Evolutionary conservation across 2,888 invertebrate species (phyloP), one percentile per base, ranked within the genome.

Genomic region (Acrobasis suavella): DNA sequence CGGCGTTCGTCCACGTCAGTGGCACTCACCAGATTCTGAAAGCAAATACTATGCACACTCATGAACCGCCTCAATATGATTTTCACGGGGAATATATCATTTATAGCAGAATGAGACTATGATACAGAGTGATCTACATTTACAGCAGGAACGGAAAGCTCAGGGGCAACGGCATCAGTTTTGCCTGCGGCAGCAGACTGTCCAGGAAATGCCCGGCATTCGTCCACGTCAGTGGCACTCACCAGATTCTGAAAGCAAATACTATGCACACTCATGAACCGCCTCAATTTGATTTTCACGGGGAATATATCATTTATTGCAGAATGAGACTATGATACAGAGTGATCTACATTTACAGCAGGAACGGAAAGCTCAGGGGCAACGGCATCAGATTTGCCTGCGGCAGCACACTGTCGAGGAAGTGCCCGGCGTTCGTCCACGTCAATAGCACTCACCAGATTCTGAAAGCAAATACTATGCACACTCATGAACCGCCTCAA

Each of bases 131-230:
- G n/a, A n/a, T n/a, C 7, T 78, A 73, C 46, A 68, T 80, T 1
- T 82, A 74, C 65, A 79, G 76, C 62, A 78, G 69, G 60, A 77
- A 75, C 42, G 66, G 70, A 7, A 65, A 37, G 14, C 49, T 74
- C 12, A 60, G 70, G 0, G 38, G 72, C 2, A 71, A 72, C 0
- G 76, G 78, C 0, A 17, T 22, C 2, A 69, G 76, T 22, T 80
- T 67, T 52, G 73, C 70, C 0, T 80, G 80, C 17, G 71, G 71
- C 1, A 78, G 70, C 58, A 66, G 76, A 6, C 17, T 70, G 37
- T 77, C 78, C 3, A 72, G 62, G 37, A 66, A 65, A 10, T 80
- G 80, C 58, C 16, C 62, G 3, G 75, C 77, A 0, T 71, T 62
- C 62, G 63, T 72, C 8, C 78, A 78, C 60, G 69, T 79, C 37